Conservation (phyloP, 2,797 vertebrate genomes). For the Pipistrellus kuhlii region DNA sequence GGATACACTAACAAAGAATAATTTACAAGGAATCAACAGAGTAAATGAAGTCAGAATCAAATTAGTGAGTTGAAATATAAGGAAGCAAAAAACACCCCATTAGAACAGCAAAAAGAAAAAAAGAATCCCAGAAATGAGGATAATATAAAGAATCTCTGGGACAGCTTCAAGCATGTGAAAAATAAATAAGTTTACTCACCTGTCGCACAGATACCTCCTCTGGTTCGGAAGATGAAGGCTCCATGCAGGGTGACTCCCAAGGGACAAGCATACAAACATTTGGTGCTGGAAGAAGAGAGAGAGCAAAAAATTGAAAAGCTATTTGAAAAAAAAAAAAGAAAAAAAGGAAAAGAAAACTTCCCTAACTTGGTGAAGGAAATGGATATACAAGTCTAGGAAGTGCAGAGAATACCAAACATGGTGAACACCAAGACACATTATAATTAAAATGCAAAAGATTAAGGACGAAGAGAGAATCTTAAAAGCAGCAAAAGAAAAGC, state of each 20-base stretch:
- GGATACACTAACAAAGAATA: background rate
- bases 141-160: background rate
- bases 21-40: background rate
- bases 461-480: background rate
- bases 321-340: background rate
- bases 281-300: background rate
- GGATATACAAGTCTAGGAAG: background rate
- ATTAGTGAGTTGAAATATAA: background rate
- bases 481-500: background rate
- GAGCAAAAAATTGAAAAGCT: background rate
- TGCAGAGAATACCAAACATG: background rate
- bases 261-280: conserved; percentile 87
- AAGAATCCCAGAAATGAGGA: background rate
- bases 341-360: background rate
- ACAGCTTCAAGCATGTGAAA: background rate
- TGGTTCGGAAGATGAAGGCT: conserved; percentile 98
- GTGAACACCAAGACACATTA: background rate
- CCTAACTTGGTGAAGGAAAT: background rate
- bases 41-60: background rate
- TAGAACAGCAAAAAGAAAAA: background rate
- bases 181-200: background rate
- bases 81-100: background rate
- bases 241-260: conserved; percentile 94
- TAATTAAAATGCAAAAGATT: background rate
- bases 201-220: conserved; percentile 95